Evolutionary conservation across 2,888 invertebrate genomes (phyloP).

Genomic region (Cataglyphis livida): DNA sequence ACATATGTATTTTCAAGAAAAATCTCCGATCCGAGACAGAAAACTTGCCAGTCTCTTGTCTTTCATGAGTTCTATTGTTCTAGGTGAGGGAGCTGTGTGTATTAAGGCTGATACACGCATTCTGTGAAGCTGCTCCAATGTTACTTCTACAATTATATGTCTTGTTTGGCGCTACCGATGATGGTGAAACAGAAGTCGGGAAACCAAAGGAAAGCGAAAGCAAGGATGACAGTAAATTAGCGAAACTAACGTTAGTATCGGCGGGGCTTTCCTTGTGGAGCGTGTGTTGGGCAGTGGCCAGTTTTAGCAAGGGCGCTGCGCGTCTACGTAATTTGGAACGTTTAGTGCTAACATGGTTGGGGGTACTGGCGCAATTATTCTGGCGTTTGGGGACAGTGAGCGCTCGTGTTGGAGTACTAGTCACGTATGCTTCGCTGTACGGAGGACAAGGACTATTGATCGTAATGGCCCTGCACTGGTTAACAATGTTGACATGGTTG

Average conservation of each 20-base stretch:
- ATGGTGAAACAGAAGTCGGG: constrained; percentile 63
- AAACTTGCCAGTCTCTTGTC: not conserved
- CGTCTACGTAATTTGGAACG: constrained; percentile 93
- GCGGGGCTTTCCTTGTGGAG: constrained; percentile 93
- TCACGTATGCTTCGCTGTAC: constrained; percentile 94
- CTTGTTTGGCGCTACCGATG: constrained; percentile 85
- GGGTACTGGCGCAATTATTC: constrained; percentile 91
- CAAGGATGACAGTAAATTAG: constrained; percentile 86
- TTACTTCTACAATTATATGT: constrained; percentile 93
- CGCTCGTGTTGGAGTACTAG: constrained; percentile 92
- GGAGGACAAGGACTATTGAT: constrained; percentile 92
- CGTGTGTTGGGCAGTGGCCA: constrained; percentile 96
- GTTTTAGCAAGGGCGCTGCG: constrained; percentile 94
- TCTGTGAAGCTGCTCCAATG: constrained; percentile 96
- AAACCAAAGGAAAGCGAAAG: constrained; percentile 73
- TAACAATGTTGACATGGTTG: constrained; percentile 96
- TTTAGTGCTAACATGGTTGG: constrained; percentile 93
- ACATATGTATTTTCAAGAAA: constrained; percentile 35
- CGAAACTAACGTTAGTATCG: constrained; percentile 93
- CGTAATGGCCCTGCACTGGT: constrained; percentile 93
- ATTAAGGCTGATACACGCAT: constrained; percentile 94
- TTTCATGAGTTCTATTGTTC: constrained; percentile 11
- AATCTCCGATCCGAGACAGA: not conserved
- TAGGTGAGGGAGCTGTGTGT: constrained; percentile 89
- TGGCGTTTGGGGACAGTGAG: constrained; percentile 93